Base-by-base conservation (phyloP, 2,888 invertebrate species). In the Agrotis puta region DNA sequence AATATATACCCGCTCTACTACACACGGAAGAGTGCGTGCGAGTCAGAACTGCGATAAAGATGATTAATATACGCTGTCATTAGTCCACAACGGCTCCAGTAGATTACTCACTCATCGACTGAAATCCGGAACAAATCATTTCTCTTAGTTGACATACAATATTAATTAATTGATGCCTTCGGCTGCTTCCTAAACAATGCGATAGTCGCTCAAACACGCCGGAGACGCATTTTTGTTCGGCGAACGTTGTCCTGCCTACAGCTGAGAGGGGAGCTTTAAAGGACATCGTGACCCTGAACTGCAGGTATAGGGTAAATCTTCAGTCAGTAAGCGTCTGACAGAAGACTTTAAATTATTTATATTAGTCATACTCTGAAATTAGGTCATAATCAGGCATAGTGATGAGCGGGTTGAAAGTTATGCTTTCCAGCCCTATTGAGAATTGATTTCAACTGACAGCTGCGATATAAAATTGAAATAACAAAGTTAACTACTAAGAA, bases 61-160 rank as follows among this genome's bases (percentile, higher is more conserved):
- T 74, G 68, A 77, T 74, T 79, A 66, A 79, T 77, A 64, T 51
- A 53, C 51, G 13, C 45, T 70, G 70, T 70, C 77, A 70, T 74
- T 70, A 65, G 61, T 65, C 20, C 53, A 53, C 45, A 43, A 24
- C 39, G 18, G 13, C 45, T 53, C 45, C 48, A 63, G 58, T 54
- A 74, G 51, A 62, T 65, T 54, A 70, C 77, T 77, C 64, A 69
- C 48, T 74, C 57, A 64, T 74, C 45, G 68, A 54, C 47, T 16
- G 59, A 74, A 77, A 79, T 74, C 58, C 22, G 61, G 22, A 77
- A 64, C 53, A 57, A 69, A 62, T 73, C 16, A 69, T 79, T 77
- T 79, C 61, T 74, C 61, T 64, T 51, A 33, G 51, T 67, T 77
- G 64, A 69, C 64, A 68, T 27, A 56, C 16, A 61, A 27, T 69